Conservation (phyloP, 2,888 invertebrate genomes). For the Rhagophthalmus giganteus region DNA sequence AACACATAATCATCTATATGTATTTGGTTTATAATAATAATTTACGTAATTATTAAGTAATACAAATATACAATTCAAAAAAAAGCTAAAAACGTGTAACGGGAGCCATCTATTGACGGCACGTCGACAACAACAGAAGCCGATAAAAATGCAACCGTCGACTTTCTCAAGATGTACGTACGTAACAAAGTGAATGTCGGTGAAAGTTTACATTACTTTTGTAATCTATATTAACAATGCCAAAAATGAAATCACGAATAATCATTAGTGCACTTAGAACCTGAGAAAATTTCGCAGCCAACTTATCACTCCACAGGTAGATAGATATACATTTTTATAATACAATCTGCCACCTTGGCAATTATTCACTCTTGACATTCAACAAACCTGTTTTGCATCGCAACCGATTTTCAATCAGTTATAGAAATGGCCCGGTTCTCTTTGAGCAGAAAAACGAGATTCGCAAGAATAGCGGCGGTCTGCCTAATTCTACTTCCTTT, state of each 20-base stretch:
- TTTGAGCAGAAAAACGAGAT: slow-evolving; percentile 34
- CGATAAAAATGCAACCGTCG: too few species aligned
- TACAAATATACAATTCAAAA: background rate
- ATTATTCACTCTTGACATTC: slow-evolving; percentile 6
- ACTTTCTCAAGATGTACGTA: too few species aligned
- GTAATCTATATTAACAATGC: background rate
- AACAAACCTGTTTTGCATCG: too few species aligned
- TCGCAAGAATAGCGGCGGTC: slow-evolving; percentile 55
- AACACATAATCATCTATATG: too few species aligned
- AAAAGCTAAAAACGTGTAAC: too few species aligned
- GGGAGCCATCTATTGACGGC: too few species aligned
- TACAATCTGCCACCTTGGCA: slow-evolving; percentile 30
- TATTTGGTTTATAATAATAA: too few species aligned
- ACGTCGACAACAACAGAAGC: too few species aligned
- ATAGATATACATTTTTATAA: background rate
- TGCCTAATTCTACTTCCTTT: slow-evolving; percentile 62
- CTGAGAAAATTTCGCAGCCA: background rate
- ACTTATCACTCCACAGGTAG: background rate
- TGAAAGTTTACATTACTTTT: slow-evolving; percentile 1
- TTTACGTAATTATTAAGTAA: background rate
- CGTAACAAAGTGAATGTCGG: slow-evolving; percentile 1
- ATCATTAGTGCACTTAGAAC: background rate
- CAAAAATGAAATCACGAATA: background rate
- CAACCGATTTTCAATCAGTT: too few species aligned
- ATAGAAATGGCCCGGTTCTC: slow-evolving; percentile 31